phyloP scores from a whole-genome alignment of 1,140 invertebrate genomes.

The Orchestia grillus region DNA sequence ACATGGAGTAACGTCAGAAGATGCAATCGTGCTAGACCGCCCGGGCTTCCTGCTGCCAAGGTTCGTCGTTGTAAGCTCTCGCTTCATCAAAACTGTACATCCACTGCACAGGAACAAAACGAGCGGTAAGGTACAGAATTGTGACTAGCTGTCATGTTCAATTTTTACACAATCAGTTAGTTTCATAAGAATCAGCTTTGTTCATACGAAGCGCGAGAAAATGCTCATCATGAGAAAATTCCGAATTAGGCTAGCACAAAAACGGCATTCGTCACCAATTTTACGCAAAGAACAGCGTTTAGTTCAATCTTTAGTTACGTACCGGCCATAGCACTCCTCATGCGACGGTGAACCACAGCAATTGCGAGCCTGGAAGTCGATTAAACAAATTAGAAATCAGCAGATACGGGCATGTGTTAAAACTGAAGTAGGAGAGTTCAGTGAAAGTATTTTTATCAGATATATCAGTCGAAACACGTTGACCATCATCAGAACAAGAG shows the following conservation, averaged over 20 bases:
- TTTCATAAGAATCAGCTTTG: background rate
- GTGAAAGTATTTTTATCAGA: constrained; percentile 7
- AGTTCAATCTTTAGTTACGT: background rate
- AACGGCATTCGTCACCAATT: background rate
- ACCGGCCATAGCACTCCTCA: background rate
- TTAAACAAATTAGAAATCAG: background rate
- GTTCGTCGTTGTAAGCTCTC: no score
- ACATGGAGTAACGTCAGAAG: no score
- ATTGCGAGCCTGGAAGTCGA: background rate
- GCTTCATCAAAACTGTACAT: no score
- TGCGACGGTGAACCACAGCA: background rate
- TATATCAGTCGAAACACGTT: constrained; percentile 50
- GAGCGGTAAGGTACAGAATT: background rate
- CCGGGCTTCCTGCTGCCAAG: no score
- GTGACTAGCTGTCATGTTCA: no score
- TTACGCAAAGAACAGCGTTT: background rate
- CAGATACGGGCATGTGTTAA: background rate
- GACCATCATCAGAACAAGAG: background rate
- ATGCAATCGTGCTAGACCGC: no score
- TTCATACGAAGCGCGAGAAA: constrained; percentile 44
- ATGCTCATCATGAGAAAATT: background rate
- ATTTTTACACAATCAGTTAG: no score
- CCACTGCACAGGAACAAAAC: background rate
- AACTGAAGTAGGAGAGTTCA: background rate
- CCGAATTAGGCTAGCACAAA: background rate